Conservation (phyloP, 2,797 vertebrate species). For the Chiroxiphia lanceolata region DNA sequence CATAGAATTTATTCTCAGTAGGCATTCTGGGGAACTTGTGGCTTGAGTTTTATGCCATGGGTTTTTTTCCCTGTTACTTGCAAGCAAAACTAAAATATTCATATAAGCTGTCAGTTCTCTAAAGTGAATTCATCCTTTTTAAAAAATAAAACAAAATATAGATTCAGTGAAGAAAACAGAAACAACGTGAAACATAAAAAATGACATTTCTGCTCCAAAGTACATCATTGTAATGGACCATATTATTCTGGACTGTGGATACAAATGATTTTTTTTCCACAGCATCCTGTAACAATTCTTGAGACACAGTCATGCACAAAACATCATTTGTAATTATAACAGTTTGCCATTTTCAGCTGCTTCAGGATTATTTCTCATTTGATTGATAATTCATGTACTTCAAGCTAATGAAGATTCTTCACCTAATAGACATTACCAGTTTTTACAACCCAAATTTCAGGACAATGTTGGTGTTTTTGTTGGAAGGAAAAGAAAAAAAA, state of each 20-base stretch:
- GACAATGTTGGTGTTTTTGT: neutral
- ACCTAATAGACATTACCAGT: neutral
- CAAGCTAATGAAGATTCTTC: conserved; percentile 13
- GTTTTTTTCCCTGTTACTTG: conserved; percentile 22
- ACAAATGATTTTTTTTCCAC: conserved; percentile 14
- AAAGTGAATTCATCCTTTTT: conserved; percentile 32
- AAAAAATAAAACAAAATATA: conserved; percentile 36
- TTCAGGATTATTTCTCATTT: conserved; percentile 21
- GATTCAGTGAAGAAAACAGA: neutral
- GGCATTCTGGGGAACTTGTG: conserved; percentile 10
- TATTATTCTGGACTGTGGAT: conserved; percentile 21
- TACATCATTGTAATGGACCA: neutral
- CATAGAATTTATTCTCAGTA: conserved; percentile 60
- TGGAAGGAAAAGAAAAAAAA: neutral
- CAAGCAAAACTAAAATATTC: conserved; percentile 53
- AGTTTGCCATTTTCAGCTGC: conserved; percentile 31
- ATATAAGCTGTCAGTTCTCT: conserved; percentile 4
- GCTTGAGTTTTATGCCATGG: neutral
- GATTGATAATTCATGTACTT: conserved; percentile 38
- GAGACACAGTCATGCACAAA: conserved; percentile 14
- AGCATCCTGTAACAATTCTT: conserved; percentile 39
- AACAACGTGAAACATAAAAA: conserved; percentile 26
- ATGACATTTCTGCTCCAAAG: conserved; percentile 3
- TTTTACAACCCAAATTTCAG: neutral
- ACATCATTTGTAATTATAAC: conserved; percentile 43